Percentiles rank a stretch among this genome's conserved stretches.
Evolutionary conservation across 37 sponge, comb jelly and placozoan species (phyloP).

Genomic region (Bolinopsis microptera): DNA sequence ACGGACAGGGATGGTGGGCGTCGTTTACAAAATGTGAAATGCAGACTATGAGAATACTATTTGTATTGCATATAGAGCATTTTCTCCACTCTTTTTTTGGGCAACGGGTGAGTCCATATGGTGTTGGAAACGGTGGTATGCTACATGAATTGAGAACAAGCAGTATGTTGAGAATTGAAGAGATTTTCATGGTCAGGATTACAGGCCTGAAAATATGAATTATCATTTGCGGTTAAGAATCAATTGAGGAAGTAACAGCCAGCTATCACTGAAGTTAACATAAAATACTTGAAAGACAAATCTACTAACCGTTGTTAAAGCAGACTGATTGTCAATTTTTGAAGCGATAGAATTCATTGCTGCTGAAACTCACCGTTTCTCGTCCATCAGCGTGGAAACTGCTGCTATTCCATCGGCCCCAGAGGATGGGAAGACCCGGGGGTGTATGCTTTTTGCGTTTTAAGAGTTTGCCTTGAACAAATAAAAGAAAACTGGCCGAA

Average conservation of each 20-base stretch:
- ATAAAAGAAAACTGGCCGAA: slow-evolving; percentile 68
- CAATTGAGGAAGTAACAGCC: background rate
- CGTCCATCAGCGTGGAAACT: slow-evolving; percentile 30
- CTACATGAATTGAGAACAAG: slow-evolving; percentile 79
- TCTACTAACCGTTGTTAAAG: too few relatives aligned
- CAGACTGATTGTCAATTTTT: too few relatives aligned
- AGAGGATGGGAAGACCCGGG: slow-evolving; percentile 74
- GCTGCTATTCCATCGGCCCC: slow-evolving; percentile 73
- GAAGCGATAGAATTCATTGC: background rate
- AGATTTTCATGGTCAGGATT: background rate
- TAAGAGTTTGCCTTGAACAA: slow-evolving; percentile 58
- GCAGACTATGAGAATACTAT: slow-evolving; percentile 91
- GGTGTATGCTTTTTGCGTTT: slow-evolving; percentile 45
- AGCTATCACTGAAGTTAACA: slow-evolving; percentile 9
- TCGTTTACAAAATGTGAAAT: slow-evolving; percentile 99
- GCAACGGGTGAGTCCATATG: slow-evolving; percentile 85
- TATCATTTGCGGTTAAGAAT: background rate
- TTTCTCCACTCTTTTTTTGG: slow-evolving; percentile 82
- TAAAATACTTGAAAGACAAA: slow-evolving; percentile 4
- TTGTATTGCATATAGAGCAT: slow-evolving; percentile 70
- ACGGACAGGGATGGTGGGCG: slow-evolving; percentile 91
- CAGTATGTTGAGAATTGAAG: slow-evolving; percentile 75
- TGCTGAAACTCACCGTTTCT: background rate
- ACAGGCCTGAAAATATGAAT: background rate
- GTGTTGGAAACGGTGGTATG: slow-evolving; percentile 85